These are phyloP conservation scores for Calliphora vomitoria DNA, from an alignment of 2,888 invertebrate species.

Conservation along the genomic window DNA sequence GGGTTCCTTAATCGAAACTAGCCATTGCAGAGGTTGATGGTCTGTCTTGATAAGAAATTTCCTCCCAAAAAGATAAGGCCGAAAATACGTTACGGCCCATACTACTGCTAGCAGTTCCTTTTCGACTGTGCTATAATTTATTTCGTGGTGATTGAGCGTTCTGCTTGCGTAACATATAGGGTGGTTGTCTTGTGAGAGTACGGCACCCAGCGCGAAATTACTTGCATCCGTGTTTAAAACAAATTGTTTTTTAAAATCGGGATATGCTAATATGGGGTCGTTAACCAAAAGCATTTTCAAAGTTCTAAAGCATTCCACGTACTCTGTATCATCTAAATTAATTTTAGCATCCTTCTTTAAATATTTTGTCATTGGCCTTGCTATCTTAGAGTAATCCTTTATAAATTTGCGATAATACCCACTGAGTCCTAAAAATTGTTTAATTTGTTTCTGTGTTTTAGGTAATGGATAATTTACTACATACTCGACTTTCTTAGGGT, in stretches of 20 bases:
- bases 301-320: conserved; percentile 67
- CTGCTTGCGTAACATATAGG: conserved; percentile 29
- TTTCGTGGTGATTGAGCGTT: conserved; percentile 34
- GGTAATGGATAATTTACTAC: conserved; percentile 72
- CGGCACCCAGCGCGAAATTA: conserved; percentile 25
- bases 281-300: conserved; percentile 54
- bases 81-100: conserved; percentile 63
- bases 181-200: conserved; percentile 60
- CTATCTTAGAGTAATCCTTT: conserved; percentile 71
- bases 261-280: conserved; percentile 11
- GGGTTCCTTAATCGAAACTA: conserved; percentile 16
- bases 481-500: conserved; percentile 78
- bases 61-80: conserved; percentile 64
- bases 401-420: conserved; percentile 19
- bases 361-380: conserved; percentile 70
- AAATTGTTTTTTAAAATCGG: conserved; percentile 59
- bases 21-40: conserved; percentile 62
- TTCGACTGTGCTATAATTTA: conserved; percentile 15
- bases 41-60: conserved; percentile 58
- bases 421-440: conserved; percentile 76
- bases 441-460: conserved; percentile 77
- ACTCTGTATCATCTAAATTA: conserved; percentile 42
- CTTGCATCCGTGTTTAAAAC: conserved; percentile 33
- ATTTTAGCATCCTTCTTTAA: conserved; percentile 65
- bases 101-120: conserved; percentile 50